Evolutionary conservation across 2,113 vertebrate species (phyloP), one percentile per base, ranked within the genome.

Genomic region (Lagenorhynchus albirostris): DNA sequence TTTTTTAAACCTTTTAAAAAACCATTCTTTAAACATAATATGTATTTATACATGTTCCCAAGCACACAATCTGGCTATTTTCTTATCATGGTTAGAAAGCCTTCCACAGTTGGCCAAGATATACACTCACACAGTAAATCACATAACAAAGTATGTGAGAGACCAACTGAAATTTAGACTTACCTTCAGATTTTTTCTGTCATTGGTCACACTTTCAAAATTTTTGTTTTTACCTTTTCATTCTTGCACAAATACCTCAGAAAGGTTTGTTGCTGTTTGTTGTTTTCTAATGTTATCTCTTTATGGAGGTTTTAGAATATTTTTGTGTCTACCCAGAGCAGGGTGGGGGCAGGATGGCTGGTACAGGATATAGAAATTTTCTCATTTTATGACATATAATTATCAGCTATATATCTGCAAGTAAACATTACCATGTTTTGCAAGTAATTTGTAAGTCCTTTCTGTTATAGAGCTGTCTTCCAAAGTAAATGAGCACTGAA

Each of bases 31-130:
- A 94, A 97, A 84, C 83, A 71, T 97, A 96, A 65, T 96, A 68
- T 92, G 70, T 97, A 94, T 98, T 96, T 97, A 94, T 81, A 80
- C 53, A 5, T 97, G 65, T 97, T 97, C 91, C 96, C 83, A 97
- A 97, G 97, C 58, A 97, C 82, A 97, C 95, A 93, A 1, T 96
- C 96, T 97, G 96, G 74, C 70, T 96, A 90, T 95, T 96, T 97
- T 93, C 86, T 94, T 94, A 96, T 91, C 73, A 70, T 93, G 60
- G 58, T 95, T 98, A 94, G 73, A 94, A 93, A 93, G 97, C 47
- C 65, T 36, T 94, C 44, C 53, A 92, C 26, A 65, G 38, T 91
- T 97, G 74, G 82, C 94, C 65, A 95, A 96, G 89, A 95, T 96
- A 97, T 83, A 76, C 25, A 91, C 31, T 94, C 67, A 83, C 70